Evolutionary conservation across 2,888 invertebrate species (phyloP), one percentile per base, ranked within the genome.

Genomic region (Tetragnatha montana): DNA sequence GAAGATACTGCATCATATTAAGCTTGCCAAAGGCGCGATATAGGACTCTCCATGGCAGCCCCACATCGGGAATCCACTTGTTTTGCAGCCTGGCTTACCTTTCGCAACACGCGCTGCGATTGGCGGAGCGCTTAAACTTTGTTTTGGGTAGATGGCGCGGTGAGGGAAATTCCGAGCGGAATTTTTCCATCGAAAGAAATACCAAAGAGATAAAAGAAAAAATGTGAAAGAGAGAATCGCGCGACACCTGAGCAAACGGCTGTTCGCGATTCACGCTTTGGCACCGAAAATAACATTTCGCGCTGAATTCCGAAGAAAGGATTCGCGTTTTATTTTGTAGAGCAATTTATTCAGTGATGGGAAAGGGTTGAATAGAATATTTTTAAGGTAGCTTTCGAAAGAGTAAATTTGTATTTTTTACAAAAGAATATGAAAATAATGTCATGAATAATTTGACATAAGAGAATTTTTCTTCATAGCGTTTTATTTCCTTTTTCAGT

Each of bases 61-160:
- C 8, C 6, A 17, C n/a, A 60, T 78, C 76, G 35, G 35, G 76
- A 84, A 76, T 79, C 78, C 85, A 85, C 85, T 85, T 85, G 85
- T 71, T 71, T 69, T 79, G 70, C 85, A 47, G 85, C 76, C 73
- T 10, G 17, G 78, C 71, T 69, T 87, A 87, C 81, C 81, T 87
- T 87, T 87, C 87, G 81, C 81, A 87, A 87, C 50, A 50, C 35
- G 87, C 81, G 81, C 80, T 87, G 85, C 78, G 71, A 50, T 80
- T 69, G 73, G 80, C 68, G 51, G 74, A 87, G 87, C 74, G 35
- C 87, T n/a, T 35, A 87, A 35, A 35, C 69, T 81, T 81, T 19
- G 17, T 12, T 49, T 19, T 21, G 81, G 81, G 75, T 50, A 35
- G 51, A 14, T 49, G 21, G 19, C 22, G 50, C 19, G 73, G 60